Evolutionary conservation across 2,113 vertebrate genomes (phyloP).

Genomic region (Anseranas semipalmata): DNA sequence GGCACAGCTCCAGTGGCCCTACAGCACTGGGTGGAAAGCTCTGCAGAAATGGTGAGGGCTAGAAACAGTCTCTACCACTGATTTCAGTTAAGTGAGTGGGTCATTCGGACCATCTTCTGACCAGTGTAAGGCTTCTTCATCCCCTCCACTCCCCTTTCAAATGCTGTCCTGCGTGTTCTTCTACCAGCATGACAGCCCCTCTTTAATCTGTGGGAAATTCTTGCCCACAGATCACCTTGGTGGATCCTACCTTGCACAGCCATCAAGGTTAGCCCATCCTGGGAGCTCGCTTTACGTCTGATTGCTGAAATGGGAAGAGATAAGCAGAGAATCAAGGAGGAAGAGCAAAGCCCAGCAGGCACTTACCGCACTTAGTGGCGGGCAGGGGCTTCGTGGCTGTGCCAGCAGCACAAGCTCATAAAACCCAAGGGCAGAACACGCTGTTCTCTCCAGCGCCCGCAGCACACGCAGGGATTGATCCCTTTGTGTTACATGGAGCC

Average conservation of each 20-base stretch:
- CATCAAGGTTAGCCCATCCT: not conserved
- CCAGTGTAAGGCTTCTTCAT: accelerated
- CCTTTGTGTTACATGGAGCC: not conserved
- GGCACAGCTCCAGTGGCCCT: not conserved
- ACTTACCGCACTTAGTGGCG: accelerated
- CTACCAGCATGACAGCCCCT: not conserved
- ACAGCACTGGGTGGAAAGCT: not conserved
- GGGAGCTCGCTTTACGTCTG: not conserved
- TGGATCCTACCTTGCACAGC: not conserved
- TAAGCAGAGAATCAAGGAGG: not conserved
- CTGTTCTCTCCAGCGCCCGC: not conserved
- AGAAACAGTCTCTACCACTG: not conserved
- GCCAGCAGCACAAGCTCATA: not conserved
- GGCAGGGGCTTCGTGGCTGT: accelerated
- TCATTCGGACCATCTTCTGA: not conserved
- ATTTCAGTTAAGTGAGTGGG: not conserved
- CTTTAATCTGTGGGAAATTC: not conserved
- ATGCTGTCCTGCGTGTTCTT: not conserved
- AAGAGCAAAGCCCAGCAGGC: not conserved
- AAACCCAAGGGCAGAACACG: not conserved
- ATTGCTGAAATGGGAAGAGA: accelerated
- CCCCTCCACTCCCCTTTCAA: not conserved
- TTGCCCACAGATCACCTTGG: accelerated
- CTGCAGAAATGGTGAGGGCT: accelerated
- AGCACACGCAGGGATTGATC: not conserved